A percentile compares a stretch with the other conserved stretches of the same genome.
phyloP scores from a whole-genome alignment of 2,888 invertebrate genomes.

The Syrphus vitripennis region DNA sequence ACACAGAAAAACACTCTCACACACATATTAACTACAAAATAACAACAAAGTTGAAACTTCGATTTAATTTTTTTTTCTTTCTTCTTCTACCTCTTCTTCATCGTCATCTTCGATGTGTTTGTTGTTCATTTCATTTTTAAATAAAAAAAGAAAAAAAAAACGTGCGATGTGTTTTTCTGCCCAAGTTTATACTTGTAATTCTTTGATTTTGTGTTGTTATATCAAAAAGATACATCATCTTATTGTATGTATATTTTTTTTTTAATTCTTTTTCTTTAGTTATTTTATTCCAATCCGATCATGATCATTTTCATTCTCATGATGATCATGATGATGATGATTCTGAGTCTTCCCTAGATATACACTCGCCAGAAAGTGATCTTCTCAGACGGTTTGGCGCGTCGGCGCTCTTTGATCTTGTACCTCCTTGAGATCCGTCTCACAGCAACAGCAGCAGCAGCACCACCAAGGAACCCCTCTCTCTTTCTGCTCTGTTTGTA shows the following conservation, averaged over 20 bases:
- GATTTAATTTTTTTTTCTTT: not conserved
- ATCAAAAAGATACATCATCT: constrained; percentile 58
- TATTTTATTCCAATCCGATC: constrained; percentile 11
- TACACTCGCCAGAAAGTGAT: constrained; percentile 52
- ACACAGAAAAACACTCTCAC: constrained; percentile 2
- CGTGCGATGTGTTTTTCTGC: constrained; percentile 21
- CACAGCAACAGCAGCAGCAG: too few species aligned
- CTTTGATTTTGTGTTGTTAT: constrained; percentile 45
- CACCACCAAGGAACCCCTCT: too few species aligned
- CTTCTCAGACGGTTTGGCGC: constrained; percentile 72
- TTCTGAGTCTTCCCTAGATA: not conserved
- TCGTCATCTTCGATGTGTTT: not conserved
- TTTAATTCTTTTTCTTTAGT: constrained; percentile 22
- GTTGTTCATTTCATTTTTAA: constrained; percentile 13
- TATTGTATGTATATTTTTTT: constrained; percentile 55
- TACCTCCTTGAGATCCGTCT: constrained; percentile 27
- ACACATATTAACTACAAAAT: not conserved
- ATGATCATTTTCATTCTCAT: constrained; percentile 39
- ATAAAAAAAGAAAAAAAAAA: not conserved
- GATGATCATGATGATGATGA: not conserved
- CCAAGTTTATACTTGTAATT: constrained; percentile 27
- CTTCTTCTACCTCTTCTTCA: not conserved
- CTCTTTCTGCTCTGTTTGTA: not conserved
- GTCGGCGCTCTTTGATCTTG: constrained; percentile 69
- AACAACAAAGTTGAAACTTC: constrained; percentile 44